Percentiles rank a stretch among this genome's conserved stretches.
These are phyloP conservation scores for Craniophora ligustri DNA, from an alignment of 2,888 invertebrate species.

Conservation along the genomic window DNA sequence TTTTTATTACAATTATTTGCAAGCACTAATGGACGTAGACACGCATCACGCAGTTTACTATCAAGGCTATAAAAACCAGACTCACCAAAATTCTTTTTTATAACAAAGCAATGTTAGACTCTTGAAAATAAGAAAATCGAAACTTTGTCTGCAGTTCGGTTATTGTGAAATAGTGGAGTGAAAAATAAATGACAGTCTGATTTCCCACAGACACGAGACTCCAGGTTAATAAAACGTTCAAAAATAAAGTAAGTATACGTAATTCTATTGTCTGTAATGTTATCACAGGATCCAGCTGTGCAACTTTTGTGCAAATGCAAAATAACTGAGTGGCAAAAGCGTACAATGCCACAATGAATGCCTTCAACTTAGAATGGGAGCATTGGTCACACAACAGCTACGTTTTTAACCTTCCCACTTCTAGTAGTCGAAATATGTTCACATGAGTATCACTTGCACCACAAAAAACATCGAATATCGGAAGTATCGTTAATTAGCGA, in stretches of 20 bases:
- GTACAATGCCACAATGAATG: slow-evolving; percentile 68
- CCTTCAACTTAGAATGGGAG: slow-evolving; percentile 55
- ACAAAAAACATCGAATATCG: slow-evolving; percentile 22
- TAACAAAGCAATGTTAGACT: neutral
- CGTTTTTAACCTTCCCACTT: slow-evolving; percentile 37
- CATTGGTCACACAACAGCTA: slow-evolving; percentile 50
- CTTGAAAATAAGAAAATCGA: neutral
- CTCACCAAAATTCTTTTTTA: neutral
- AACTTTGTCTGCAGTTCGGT: neutral
- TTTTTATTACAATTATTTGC: slow-evolving; percentile 16
- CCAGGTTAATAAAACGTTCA: slow-evolving; percentile 21
- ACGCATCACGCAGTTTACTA: neutral
- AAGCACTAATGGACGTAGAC: slow-evolving; percentile 1
- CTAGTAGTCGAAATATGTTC: slow-evolving; percentile 30
- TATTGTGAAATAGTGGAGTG: slow-evolving; percentile 1
- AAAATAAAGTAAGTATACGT: slow-evolving; percentile 44
- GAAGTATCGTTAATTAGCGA: slow-evolving; percentile 35
- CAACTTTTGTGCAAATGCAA: slow-evolving; percentile 74
- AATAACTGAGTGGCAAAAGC: slow-evolving; percentile 63
- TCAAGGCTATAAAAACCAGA: neutral
- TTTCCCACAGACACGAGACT: slow-evolving; percentile 7
- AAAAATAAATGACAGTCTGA: slow-evolving; percentile 5
- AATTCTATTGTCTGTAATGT: slow-evolving; percentile 51
- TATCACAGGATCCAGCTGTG: slow-evolving; percentile 67
- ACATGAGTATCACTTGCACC: slow-evolving; percentile 60